Conservation (phyloP, 2,797 vertebrate genomes). For the Myotis pilosus region DNA sequence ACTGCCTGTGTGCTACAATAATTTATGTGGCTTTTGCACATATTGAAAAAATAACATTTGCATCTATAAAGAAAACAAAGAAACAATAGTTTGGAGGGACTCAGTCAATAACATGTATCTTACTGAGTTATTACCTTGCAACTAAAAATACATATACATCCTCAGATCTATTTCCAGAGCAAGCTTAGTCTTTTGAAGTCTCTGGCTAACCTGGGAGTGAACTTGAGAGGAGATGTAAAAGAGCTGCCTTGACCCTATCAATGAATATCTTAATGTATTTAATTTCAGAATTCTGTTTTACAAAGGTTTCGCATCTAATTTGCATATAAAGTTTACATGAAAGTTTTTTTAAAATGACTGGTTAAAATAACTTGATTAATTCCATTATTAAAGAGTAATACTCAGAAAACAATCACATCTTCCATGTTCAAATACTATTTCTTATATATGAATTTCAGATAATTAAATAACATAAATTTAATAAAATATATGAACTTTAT, state of each 20-base stretch:
- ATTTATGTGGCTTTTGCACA: constrained; percentile 62
- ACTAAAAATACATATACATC: neutral
- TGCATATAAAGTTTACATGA: neutral
- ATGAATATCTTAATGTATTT: neutral
- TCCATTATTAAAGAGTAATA: neutral
- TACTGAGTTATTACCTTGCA: constrained; percentile 1
- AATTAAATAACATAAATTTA: neutral
- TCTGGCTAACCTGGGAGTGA: neutral
- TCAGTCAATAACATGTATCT: constrained; percentile 4
- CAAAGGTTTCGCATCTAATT: neutral
- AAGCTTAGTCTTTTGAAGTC: neutral
- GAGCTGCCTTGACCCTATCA: neutral
- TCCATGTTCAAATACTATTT: neutral
- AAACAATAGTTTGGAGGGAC: constrained; percentile 61
- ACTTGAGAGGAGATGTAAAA: neutral
- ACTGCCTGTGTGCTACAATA: neutral
- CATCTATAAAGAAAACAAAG: constrained; percentile 68
- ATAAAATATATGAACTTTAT: neutral
- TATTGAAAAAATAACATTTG: constrained; percentile 70
- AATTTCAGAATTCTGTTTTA: neutral
- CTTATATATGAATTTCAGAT: neutral
- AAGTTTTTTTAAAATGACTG: neutral
- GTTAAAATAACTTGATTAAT: neutral
- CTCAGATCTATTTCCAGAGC: neutral
- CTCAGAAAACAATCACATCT: neutral